These are phyloP conservation scores for Iguana delicatissima DNA, from an alignment of 2,797 vertebrate genomes.

Conservation along the genomic window DNA sequence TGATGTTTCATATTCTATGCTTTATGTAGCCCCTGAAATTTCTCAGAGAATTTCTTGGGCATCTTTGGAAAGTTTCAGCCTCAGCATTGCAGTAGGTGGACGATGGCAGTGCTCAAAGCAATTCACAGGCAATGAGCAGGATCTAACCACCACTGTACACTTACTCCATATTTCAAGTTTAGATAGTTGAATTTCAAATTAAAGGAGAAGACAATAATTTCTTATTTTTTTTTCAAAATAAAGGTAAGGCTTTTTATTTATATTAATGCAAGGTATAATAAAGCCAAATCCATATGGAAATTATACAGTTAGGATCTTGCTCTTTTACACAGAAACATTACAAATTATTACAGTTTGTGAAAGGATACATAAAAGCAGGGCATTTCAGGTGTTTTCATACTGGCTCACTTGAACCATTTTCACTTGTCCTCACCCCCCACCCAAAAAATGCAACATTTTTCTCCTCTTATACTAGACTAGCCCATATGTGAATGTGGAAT, in stretches of 20 bases:
- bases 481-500: not conserved
- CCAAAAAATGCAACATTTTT: not conserved
- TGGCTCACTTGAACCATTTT: not conserved
- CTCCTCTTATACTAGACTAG: not conserved
- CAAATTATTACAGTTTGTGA: slow-evolving; percentile 23
- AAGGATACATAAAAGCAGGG: slow-evolving; percentile 7
- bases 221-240: slow-evolving; percentile 27
- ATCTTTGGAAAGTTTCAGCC: not conserved
- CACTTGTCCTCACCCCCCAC: not conserved
- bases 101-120: slow-evolving; percentile 7
- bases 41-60: not conserved
- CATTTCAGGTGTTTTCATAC: slow-evolving; percentile 9
- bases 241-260: slow-evolving; percentile 57
- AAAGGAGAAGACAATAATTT: slow-evolving; percentile 12
- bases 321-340: slow-evolving; percentile 13
- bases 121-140: not conserved
- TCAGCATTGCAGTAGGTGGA: not conserved
- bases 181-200: slow-evolving; percentile 10
- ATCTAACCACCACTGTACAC: not conserved
- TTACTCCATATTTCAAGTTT: slow-evolving; percentile 40
- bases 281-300: slow-evolving; percentile 35
- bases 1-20: too few species aligned
- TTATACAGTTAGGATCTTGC: slow-evolving; percentile 27
- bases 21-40: not conserved
- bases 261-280: slow-evolving; percentile 34